Percentiles rank a stretch among this genome's conserved stretches.
phyloP scores from a whole-genome alignment of 2,113 vertebrate species.

The Cervus canadensis region DNA sequence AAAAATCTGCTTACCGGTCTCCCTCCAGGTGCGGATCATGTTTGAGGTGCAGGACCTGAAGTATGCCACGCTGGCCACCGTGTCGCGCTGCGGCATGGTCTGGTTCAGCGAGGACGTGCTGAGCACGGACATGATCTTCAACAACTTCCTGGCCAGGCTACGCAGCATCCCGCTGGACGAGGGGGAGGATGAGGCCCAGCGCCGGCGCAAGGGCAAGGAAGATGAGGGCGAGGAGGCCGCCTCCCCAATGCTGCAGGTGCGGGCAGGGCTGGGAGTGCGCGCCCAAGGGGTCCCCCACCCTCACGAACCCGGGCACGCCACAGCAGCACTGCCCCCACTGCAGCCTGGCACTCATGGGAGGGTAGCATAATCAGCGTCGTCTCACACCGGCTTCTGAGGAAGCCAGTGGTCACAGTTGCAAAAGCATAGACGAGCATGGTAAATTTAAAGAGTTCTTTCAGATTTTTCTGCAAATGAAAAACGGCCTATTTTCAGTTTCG shows the following conservation, averaged over 20 bases:
- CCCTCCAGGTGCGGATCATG: constrained; percentile 94
- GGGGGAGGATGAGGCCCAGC: constrained; percentile 96
- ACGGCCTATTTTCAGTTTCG: rapidly evolving
- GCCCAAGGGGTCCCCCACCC: neutral
- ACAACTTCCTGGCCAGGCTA: constrained; percentile 95
- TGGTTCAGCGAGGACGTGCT: constrained; percentile 99
- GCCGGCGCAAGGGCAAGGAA: constrained; percentile 92
- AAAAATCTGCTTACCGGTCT: rapidly evolving
- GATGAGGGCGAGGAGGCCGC: constrained; percentile 94
- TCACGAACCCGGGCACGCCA: rapidly evolving
- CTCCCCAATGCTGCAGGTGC: constrained; percentile 97
- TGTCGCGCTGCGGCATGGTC: constrained; percentile 98
- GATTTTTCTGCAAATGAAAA: neutral
- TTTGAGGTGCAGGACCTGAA: constrained; percentile 99
- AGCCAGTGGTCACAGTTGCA: neutral
- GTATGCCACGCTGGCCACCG: constrained; percentile 96
- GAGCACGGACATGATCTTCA: constrained; percentile 99
- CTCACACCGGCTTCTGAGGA: rapidly evolving
- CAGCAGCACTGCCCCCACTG: neutral
- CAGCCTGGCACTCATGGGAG: rapidly evolving
- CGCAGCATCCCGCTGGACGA: constrained; percentile 97
- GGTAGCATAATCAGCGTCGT: too few relatives aligned
- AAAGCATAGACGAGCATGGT: rapidly evolving
- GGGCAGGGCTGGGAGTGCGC: rapidly evolving
- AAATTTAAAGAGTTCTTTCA: rapidly evolving